These are phyloP conservation scores for Pedetes capensis DNA, from an alignment of 2,113 vertebrate genomes.

Conservation along the genomic window DNA sequence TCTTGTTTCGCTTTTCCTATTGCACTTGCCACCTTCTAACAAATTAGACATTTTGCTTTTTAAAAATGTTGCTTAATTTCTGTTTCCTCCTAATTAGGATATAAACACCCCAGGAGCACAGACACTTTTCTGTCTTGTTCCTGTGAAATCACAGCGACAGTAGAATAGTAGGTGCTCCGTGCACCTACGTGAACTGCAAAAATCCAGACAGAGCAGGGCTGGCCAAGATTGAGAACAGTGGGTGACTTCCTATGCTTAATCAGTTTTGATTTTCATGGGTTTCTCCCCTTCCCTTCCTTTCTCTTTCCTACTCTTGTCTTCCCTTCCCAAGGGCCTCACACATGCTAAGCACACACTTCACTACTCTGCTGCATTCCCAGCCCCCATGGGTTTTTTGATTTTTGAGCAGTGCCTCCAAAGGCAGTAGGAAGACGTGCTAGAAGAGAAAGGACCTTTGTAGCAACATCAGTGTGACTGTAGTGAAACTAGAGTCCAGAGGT, in stretches of 20 bases:
- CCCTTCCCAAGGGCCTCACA: background rate
- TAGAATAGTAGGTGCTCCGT: background rate
- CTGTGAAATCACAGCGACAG: background rate
- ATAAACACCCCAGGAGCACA: background rate
- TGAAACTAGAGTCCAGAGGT: slow-evolving; percentile 45
- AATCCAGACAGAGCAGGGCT: background rate
- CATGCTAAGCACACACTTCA: background rate
- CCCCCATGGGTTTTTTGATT: background rate
- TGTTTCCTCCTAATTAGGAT: background rate
- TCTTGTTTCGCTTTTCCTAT: background rate
- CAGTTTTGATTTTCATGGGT: no score
- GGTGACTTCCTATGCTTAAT: background rate
- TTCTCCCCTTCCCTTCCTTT: background rate
- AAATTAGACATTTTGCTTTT: background rate
- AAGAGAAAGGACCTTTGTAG: slow-evolving; percentile 69
- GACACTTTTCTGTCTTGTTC: background rate
- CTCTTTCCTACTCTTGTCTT: background rate
- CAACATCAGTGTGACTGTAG: background rate
- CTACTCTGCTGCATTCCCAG: background rate
- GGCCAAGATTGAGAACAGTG: background rate
- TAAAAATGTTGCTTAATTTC: background rate
- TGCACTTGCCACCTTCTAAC: background rate
- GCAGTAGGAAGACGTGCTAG: background rate
- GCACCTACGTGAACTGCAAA: background rate
- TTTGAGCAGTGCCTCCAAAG: slow-evolving; percentile 5